A percentile compares a stretch with the other conserved stretches of the same genome.
Conservation (phyloP, 2,888 invertebrate species). For the Hypomecis atomaria region DNA sequence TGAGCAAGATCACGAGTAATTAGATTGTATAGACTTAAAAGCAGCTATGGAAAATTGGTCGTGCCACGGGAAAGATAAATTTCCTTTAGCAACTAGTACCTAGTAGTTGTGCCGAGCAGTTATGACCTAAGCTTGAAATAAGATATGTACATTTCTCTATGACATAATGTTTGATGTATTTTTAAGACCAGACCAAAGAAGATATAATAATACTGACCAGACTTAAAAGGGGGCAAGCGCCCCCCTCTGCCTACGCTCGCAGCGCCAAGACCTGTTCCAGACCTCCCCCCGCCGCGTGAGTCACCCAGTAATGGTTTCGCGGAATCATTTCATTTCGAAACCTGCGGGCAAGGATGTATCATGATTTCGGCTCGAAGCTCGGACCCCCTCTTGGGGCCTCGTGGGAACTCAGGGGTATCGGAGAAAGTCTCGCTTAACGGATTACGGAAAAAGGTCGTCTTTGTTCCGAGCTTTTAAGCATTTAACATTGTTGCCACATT, state of each 20-base stretch:
- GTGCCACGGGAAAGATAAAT: too few relatives aligned
- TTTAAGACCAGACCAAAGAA: too few relatives aligned
- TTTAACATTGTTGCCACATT: background rate
- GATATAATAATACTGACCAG: background rate
- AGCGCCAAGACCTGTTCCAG: conserved; percentile 66
- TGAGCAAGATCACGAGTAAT: too few relatives aligned
- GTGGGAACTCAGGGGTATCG: conserved; percentile 50
- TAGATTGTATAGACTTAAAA: too few relatives aligned
- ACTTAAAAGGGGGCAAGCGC: conserved; percentile 7
- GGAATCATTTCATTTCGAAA: conserved; percentile 67
- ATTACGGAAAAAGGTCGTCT: conserved; percentile 37
- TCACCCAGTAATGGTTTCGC: conserved; percentile 70
- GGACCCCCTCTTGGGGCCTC: conserved; percentile 33
- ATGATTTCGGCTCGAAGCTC: conserved; percentile 42
- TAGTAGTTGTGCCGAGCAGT: too few relatives aligned
- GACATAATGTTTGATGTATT: background rate
- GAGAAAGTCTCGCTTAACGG: conserved; percentile 49
- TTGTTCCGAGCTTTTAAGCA: conserved; percentile 32
- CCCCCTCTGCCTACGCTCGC: conserved; percentile 16
- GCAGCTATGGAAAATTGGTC: too few relatives aligned
- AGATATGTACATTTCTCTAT: background rate
- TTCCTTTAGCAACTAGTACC: too few relatives aligned
- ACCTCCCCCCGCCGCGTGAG: conserved; percentile 58
- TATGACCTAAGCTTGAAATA: too few relatives aligned
- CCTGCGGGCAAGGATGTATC: conserved; percentile 57